Percentiles rank a stretch among this genome's conserved stretches.
These are phyloP conservation scores for Gari tellinella DNA, from an alignment of 2,888 invertebrate species.

Conservation along the genomic window DNA sequence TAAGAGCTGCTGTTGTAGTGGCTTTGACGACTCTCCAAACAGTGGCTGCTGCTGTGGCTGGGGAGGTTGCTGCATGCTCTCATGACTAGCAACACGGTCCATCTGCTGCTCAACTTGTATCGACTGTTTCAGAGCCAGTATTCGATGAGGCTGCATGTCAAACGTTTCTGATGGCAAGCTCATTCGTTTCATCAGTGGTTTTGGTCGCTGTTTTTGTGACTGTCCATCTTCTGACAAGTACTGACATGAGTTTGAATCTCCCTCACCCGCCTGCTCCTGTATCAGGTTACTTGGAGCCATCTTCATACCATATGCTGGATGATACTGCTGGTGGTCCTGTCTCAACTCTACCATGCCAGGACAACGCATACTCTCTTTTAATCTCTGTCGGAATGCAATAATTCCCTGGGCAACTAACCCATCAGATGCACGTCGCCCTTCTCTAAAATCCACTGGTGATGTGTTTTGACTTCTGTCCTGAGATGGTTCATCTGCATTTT, in stretches of 20 bases:
- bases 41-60: constrained; percentile 38
- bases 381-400: constrained; percentile 90
- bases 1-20: constrained; percentile 91
- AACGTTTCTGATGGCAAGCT: constrained; percentile 82
- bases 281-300: constrained; percentile 59
- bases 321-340: constrained; percentile 76
- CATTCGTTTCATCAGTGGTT: constrained; percentile 82
- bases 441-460: constrained; percentile 93
- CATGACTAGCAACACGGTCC: constrained; percentile 71
- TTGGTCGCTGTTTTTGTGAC: constrained; percentile 61
- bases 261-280: constrained; percentile 60
- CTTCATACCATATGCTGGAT: constrained; percentile 61
- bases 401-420: constrained; percentile 90
- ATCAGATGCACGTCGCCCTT: constrained; percentile 92
- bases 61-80: constrained; percentile 23
- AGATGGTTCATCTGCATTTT: constrained; percentile 49
- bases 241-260: constrained; percentile 61
- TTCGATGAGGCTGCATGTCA: constrained; percentile 82
- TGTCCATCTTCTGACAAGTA: constrained; percentile 72
- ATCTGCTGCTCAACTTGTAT: constrained; percentile 82
- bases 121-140: constrained; percentile 83
- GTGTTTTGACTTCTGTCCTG: constrained; percentile 85
- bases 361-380: constrained; percentile 92
- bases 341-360: constrained; percentile 93
- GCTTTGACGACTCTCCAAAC: constrained; percentile 65